Evolutionary conservation across 2,888 invertebrate genomes (phyloP).

Genomic region (Drosophila putrida): DNA sequence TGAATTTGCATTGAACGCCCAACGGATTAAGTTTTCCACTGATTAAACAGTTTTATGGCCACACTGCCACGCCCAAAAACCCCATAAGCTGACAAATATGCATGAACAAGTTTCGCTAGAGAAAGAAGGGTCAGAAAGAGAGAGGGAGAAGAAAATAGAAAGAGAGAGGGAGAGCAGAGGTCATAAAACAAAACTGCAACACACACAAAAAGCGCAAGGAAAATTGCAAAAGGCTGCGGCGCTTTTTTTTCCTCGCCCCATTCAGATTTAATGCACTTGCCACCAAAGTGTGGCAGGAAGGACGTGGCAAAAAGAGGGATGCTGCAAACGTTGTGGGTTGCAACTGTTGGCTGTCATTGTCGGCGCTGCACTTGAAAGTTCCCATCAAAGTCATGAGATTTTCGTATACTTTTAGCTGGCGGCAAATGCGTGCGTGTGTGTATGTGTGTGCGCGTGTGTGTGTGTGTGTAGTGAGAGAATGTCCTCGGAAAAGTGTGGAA

Average conservation of each 20-base stretch:
- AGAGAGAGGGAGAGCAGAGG: neutral
- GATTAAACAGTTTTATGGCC: conserved; percentile 27
- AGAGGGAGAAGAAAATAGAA: neutral
- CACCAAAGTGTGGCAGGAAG: conserved; percentile 5
- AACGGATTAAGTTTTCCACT: conserved; percentile 16
- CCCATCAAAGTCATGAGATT: conserved; percentile 63
- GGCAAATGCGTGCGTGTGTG: conserved; percentile 10
- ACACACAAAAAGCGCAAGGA: conserved; percentile 28
- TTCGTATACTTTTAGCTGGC: conserved; percentile 47
- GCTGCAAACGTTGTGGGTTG: conserved; percentile 1
- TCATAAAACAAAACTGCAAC: conserved; percentile 36
- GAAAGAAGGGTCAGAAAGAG: neutral
- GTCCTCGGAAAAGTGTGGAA: conserved; percentile 30
- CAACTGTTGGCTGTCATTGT: conserved; percentile 14
- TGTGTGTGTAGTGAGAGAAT: conserved; percentile 20
- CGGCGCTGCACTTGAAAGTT: conserved; percentile 59
- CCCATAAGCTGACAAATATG: conserved; percentile 10
- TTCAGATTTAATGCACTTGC: conserved; percentile 26
- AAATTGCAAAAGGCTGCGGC: conserved; percentile 33
- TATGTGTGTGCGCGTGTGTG: conserved; percentile 4
- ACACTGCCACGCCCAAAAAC: neutral
- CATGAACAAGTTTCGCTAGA: conserved; percentile 3
- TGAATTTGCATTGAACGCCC: conserved; percentile 20
- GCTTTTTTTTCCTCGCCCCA: conserved; percentile 14
- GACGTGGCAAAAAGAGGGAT: neutral